Evolutionary conservation across 92 coral and sea anemone genomes (phyloP).

Genomic region (Porites cylindrica): DNA sequence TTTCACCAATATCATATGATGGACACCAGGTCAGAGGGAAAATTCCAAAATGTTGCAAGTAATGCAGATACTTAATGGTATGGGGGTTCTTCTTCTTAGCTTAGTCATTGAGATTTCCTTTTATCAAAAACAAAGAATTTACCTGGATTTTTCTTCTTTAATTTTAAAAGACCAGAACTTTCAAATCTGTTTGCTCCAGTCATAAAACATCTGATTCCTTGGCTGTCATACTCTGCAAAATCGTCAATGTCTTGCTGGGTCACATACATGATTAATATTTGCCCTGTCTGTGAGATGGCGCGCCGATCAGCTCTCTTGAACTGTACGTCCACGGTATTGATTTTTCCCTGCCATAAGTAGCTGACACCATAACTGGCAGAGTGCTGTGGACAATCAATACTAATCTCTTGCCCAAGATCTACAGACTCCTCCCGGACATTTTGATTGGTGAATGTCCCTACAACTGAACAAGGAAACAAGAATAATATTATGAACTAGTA

Average conservation of each 20-base stretch:
- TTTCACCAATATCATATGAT: too few species aligned
- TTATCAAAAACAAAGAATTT: neutral
- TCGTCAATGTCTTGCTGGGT: constrained; percentile 25
- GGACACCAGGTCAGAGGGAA: too few species aligned
- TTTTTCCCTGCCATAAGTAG: neutral
- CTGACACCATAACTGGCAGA: neutral
- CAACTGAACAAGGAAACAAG: neutral
- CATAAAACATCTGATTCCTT: constrained; percentile 6
- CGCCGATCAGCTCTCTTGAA: neutral
- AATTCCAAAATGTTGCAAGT: too few species aligned
- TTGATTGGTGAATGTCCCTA: neutral
- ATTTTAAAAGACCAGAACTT: neutral
- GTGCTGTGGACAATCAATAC: constrained; percentile 30
- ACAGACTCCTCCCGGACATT: neutral
- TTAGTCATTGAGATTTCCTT: too few species aligned
- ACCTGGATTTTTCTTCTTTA: too few species aligned
- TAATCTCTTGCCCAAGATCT: constrained; percentile 27
- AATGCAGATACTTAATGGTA: too few species aligned
- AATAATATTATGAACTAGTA: too few species aligned
- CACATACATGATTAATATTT: constrained; percentile 38
- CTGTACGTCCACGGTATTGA: neutral
- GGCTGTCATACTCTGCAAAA: neutral
- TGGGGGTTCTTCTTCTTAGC: too few species aligned
- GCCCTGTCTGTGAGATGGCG: constrained; percentile 42
- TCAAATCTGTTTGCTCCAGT: neutral